Base-by-base conservation (phyloP, 2,113 vertebrate genomes). In the Gnathonemus echidnorhynchus region DNA sequence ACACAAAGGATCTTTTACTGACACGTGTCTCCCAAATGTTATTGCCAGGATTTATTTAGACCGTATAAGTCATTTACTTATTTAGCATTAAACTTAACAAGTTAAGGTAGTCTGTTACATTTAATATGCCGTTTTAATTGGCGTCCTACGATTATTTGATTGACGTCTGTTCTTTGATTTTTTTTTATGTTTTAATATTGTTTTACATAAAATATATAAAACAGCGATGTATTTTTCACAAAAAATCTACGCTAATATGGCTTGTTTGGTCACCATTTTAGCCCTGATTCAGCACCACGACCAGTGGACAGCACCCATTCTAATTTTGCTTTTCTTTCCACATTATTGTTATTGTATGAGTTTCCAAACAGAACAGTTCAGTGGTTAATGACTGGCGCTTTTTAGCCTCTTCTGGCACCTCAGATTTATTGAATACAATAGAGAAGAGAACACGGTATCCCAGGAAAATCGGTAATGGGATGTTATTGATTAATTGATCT, bases 281-380 rank as follows among this genome's bases (percentile, higher is more conserved):
- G 15, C 53, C 8, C 88, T 39, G n/a, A 85, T 70, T 92, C 92
- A 93, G 91, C 90, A 93, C 92, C 90, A 86, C 31, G n/a, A 6
- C 39, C 42, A 50, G 15, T 66, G 91, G 91, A 93, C 91, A 93
- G 92, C 91, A 62, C 89, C 91, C 21, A 13, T 53, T 27, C 1
- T 49, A 17, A 58, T 52, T 52, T 17, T 53, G n/a, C 21, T 1
- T 39, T 15, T 87, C 49, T 50, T 35, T 31, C 27, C 86, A 50
- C 21, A 4, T 53, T 87, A 9, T 56, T 35, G 15, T 39, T 58
- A 19, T 87, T 39, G 8, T 42, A 8, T 53, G 3, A 19, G 9
- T 50, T 27, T 35, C 13, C 9, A 58, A 13, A 56, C 15, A 10
- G 4, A 13, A 0, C 6, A 17, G 31, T 39, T 77, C 15, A 35